Percentiles rank a stretch among this genome's conserved stretches.
phyloP scores from a whole-genome alignment of 1,140 invertebrate species.

The Aphaenogaster floridana region DNA sequence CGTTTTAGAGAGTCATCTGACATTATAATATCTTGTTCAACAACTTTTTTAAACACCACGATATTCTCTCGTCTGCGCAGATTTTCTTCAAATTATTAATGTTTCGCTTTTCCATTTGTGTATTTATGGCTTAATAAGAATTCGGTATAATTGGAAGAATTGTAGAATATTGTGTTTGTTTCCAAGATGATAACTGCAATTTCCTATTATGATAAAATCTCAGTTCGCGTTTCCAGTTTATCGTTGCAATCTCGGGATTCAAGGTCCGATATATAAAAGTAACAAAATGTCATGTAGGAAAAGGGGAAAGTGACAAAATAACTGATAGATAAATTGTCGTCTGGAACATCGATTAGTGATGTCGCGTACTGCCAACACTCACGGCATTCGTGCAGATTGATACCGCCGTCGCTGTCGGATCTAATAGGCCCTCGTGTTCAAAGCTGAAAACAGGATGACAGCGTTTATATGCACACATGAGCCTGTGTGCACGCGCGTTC shows the following conservation, averaged over 20 bases:
- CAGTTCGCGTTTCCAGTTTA: neutral
- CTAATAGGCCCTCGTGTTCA: conserved; percentile 62
- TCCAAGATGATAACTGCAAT: neutral
- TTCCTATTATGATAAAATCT: neutral
- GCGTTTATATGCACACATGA: conserved; percentile 62
- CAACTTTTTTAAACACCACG: conserved; percentile 18
- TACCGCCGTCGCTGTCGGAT: conserved; percentile 54
- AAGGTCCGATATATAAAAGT: conserved; percentile 12
- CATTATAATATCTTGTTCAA: conserved; percentile 30
- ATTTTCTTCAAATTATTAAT: conserved; percentile 15
- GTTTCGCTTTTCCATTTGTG: neutral
- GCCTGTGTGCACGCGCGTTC: neutral
- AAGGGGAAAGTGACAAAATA: conserved; percentile 8
- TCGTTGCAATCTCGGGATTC: neutral
- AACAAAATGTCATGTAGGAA: neutral
- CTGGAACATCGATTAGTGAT: conserved; percentile 53
- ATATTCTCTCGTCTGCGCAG: neutral
- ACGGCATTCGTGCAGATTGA: conserved; percentile 38
- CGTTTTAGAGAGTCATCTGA: conserved; percentile 24
- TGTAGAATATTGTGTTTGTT: conserved; percentile 2
- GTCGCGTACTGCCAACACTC: conserved; percentile 49
- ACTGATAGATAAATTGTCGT: conserved; percentile 59
- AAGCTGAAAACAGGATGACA: conserved; percentile 70
- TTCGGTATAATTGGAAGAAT: neutral
- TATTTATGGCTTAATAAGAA: neutral